Percentiles rank a stretch among this genome's conserved stretches.
Conservation (phyloP, 2,888 invertebrate genomes). For the Drosophila subsilvestris region DNA sequence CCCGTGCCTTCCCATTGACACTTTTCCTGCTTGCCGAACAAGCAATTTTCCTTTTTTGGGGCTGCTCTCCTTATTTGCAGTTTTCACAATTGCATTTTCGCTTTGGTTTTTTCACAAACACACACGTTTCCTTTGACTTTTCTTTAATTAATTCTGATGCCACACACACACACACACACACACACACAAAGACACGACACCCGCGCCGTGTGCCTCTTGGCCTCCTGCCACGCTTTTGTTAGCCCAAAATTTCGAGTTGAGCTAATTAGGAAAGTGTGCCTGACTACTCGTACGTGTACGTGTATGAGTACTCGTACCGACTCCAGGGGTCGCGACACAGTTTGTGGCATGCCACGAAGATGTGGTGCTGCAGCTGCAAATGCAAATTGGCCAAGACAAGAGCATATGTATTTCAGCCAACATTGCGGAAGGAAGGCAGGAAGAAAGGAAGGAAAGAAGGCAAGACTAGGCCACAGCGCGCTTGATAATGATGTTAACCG, state of each 20-base stretch:
- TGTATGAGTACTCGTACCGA: constrained; percentile 16
- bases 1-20: constrained; percentile 29
- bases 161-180: constrained; percentile 41
- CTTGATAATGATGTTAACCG: constrained; percentile 39
- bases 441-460: background rate
- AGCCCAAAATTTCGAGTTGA: constrained; percentile 62
- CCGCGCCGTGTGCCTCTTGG: constrained; percentile 7
- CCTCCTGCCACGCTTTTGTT: constrained; percentile 33
- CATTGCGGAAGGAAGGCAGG: background rate
- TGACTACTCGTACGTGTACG: constrained; percentile 33
- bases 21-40: constrained; percentile 10
- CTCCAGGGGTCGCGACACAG: constrained; percentile 9
- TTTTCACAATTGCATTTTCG: constrained; percentile 28
- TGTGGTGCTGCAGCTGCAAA: constrained; percentile 51
- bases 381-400: constrained; percentile 72
- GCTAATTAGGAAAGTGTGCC: constrained; percentile 76
- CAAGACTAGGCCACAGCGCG: constrained; percentile 3
- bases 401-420: constrained; percentile 11
- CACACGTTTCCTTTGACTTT: constrained; percentile 55
- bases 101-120: constrained; percentile 12
- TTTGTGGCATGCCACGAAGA: constrained; percentile 35
- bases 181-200: background rate
- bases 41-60: constrained; percentile 31
- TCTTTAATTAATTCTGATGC: constrained; percentile 71
- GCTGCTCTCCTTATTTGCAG: constrained; percentile 32